Evolutionary conservation across 2,797 vertebrate species (phyloP).

Genomic region (Toxotes lorentzi): DNA sequence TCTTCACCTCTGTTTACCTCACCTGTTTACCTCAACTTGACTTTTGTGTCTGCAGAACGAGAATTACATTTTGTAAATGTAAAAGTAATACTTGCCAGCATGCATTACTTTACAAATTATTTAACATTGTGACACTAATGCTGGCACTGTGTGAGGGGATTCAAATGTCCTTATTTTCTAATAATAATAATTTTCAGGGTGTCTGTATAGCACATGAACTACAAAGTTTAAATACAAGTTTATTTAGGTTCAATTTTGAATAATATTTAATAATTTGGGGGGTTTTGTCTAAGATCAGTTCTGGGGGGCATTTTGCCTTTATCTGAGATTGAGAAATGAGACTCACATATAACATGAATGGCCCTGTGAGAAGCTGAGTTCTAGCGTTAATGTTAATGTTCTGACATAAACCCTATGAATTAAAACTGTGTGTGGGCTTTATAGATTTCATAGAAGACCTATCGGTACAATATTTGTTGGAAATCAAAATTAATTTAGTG

Average conservation of each 20-base stretch:
- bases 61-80: slow-evolving; percentile 12
- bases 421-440: not conserved
- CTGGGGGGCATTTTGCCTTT: not conserved
- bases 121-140: not conserved
- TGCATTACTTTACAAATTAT: not conserved
- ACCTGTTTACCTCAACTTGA: slow-evolving; percentile 56
- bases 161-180: not conserved
- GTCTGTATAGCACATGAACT: not conserved
- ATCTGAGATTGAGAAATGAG: not conserved
- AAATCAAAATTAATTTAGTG: not conserved
- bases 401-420: not conserved
- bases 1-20: slow-evolving; percentile 60
- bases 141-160: not conserved
- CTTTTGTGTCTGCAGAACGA: slow-evolving; percentile 29
- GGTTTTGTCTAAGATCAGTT: not conserved
- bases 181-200: no score
- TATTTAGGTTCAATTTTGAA: not conserved
- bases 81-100: not conserved
- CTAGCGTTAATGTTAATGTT: not conserved
- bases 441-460: not conserved
- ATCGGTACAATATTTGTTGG: no score
- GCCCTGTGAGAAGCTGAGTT: not conserved
- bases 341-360: not conserved
- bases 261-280: no score
- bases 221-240: not conserved